Conservation (phyloP, 30 jellyfish, hydroid and myxozoan species). For the Aurelia aurita region DNA sequence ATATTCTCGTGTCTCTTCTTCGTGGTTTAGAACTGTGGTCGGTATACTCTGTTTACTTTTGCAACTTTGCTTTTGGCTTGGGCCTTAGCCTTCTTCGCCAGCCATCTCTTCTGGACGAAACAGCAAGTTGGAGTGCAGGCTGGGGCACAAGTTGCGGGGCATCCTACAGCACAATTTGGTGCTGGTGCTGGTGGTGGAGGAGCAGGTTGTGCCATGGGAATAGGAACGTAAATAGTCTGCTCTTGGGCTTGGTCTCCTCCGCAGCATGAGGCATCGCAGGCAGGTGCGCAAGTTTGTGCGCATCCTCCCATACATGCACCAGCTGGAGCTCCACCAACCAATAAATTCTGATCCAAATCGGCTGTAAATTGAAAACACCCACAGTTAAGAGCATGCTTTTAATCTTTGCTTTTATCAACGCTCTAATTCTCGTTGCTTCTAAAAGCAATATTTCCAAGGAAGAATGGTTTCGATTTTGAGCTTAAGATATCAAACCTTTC, state of each 20-base stretch:
- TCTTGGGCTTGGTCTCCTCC: slow-evolving; percentile 64
- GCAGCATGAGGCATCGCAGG: slow-evolving; percentile 94
- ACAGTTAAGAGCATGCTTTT: background rate
- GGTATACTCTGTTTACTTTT: slow-evolving; percentile 14
- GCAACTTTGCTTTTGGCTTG: slow-evolving; percentile 30
- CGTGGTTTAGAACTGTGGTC: slow-evolving; percentile 11
- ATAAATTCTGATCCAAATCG: slow-evolving; percentile 87
- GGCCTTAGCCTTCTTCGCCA: slow-evolving; percentile 76
- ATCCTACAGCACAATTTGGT: slow-evolving; percentile 89
- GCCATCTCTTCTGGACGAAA: slow-evolving; percentile 93
- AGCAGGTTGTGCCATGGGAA: slow-evolving; percentile 87
- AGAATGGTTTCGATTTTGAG: too few relatives aligned
- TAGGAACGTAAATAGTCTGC: slow-evolving; percentile 71
- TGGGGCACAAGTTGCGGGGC: slow-evolving; percentile 96
- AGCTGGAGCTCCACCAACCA: slow-evolving; percentile 80
- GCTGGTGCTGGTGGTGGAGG: slow-evolving; percentile 95
- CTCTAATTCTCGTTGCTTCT: too few relatives aligned
- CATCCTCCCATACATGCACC: slow-evolving; percentile 86
- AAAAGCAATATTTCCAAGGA: too few relatives aligned
- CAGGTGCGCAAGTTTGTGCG: slow-evolving; percentile 86
- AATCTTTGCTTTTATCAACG: too few relatives aligned
- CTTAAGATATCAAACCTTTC: too few relatives aligned
- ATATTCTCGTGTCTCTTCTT: too few relatives aligned
- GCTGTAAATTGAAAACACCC: slow-evolving; percentile 34
- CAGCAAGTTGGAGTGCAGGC: slow-evolving; percentile 97